Conservation (phyloP, 1,140 invertebrate genomes). For the Diorhabda sublineata region DNA sequence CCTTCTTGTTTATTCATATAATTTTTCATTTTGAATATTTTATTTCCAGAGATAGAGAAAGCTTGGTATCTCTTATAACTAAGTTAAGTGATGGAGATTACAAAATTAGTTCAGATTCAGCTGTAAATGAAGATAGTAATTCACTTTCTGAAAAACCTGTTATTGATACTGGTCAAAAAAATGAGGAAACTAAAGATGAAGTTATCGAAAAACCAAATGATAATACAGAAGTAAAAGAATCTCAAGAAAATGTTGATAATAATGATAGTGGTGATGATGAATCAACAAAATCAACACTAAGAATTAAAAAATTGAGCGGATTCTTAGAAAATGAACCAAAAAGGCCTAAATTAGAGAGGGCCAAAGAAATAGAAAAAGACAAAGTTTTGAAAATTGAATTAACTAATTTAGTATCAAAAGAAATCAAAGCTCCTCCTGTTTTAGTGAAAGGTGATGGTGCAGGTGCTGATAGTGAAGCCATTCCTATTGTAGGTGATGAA, state of each 20-base stretch:
- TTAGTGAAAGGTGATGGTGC: slow-evolving; percentile 68
- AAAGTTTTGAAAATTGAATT: slow-evolving; percentile 15
- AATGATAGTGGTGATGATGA: neutral
- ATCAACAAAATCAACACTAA: slow-evolving; percentile 13
- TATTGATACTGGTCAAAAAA: slow-evolving; percentile 50
- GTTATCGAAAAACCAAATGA: slow-evolving; percentile 8
- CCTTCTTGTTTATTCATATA: neutral
- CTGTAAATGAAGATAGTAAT: slow-evolving; percentile 64
- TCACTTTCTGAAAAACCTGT: slow-evolving; percentile 54
- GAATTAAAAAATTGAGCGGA: slow-evolving; percentile 20
- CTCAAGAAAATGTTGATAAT: slow-evolving; percentile 1
- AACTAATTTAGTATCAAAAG: slow-evolving; percentile 11
- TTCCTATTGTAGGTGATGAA: slow-evolving; percentile 53
- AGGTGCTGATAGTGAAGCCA: slow-evolving; percentile 53
- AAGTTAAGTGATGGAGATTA: slow-evolving; percentile 64
- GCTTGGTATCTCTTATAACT: slow-evolving; percentile 68
- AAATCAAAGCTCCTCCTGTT: slow-evolving; percentile 37
- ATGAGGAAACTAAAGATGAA: slow-evolving; percentile 28
- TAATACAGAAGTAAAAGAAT: neutral
- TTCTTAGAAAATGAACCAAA: slow-evolving; percentile 16
- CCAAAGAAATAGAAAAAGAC: slow-evolving; percentile 24
- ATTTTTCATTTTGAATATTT: neutral
- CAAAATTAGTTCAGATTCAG: slow-evolving; percentile 52
- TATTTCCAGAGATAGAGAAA: slow-evolving; percentile 61
- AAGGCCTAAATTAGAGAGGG: slow-evolving; percentile 21